Evolutionary conservation across 2,797 vertebrate species (phyloP).

Genomic region (Fistularia tabacaria): DNA sequence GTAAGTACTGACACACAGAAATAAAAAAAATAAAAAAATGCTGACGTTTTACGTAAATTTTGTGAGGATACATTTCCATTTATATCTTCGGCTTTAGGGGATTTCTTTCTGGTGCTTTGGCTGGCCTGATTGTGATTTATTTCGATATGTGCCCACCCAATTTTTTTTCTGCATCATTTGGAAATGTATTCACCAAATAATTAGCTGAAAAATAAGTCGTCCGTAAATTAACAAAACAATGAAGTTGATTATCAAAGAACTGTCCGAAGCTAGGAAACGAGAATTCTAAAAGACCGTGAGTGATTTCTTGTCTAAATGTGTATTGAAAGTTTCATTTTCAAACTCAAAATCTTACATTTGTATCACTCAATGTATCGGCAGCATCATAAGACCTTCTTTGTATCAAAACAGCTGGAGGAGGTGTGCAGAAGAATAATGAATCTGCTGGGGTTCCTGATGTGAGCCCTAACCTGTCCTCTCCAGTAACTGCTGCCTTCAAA

Average conservation of each 20-base stretch:
- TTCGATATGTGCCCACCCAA: not conserved
- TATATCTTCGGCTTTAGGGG: no score
- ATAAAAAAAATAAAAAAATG: not conserved
- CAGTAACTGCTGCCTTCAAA: constrained; percentile 83
- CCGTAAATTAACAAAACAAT: no score
- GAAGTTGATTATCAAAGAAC: no score
- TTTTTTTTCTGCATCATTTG: not conserved
- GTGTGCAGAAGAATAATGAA: constrained; percentile 79
- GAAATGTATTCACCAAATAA: no score
- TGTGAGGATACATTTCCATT: not conserved
- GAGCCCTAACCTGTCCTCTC: constrained; percentile 70
- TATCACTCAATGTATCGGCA: not conserved
- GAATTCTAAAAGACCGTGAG: no score
- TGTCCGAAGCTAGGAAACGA: no score
- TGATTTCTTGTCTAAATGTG: no score
- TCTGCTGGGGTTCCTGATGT: constrained; percentile 66
- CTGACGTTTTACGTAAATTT: not conserved
- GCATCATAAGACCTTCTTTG: not conserved
- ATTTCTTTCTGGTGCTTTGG: no score
- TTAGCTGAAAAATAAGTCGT: no score
- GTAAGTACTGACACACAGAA: constrained; percentile 32
- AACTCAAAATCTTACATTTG: no score
- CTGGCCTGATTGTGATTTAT: no score
- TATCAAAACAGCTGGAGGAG: constrained; percentile 68
- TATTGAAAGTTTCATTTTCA: no score